Evolutionary conservation across 2,113 vertebrate species (phyloP).

Genomic region (Cettia cetti): DNA sequence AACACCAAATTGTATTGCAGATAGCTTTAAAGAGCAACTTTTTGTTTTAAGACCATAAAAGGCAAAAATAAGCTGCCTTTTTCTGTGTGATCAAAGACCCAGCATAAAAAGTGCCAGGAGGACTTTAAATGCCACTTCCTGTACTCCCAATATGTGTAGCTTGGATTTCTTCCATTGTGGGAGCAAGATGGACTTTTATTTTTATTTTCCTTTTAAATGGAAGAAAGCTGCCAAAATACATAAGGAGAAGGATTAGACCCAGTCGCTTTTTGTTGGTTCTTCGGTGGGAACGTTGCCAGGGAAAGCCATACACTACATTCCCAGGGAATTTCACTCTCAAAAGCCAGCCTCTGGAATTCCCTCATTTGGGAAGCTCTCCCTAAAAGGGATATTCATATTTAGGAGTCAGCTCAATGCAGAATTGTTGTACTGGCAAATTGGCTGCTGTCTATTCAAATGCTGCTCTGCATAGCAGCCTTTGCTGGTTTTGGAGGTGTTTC

Average conservation of each 20-base stretch:
- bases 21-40: conserved; percentile 43
- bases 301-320: conserved; percentile 48
- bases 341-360: conserved; percentile 57
- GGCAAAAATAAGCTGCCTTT: conserved; percentile 52
- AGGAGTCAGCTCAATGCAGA: conserved; percentile 51
- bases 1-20: background rate
- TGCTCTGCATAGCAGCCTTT: background rate
- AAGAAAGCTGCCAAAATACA: conserved; percentile 61
- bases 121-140: conserved; percentile 62
- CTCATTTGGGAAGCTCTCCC: conserved; percentile 58
- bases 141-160: conserved; percentile 35
- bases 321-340: conserved; percentile 52
- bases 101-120: conserved; percentile 53
- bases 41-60: conserved; percentile 39
- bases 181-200: conserved; percentile 44
- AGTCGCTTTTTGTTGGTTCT: conserved; percentile 44
- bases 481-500: background rate
- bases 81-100: conserved; percentile 50
- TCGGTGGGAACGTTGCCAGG: conserved; percentile 21
- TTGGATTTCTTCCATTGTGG: conserved; percentile 60
- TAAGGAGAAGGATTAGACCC: conserved; percentile 34
- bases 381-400: conserved; percentile 61
- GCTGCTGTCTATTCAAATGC: conserved; percentile 30
- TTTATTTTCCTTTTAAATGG: conserved; percentile 35
- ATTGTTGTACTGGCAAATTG: conserved; percentile 47